phyloP scores from a whole-genome alignment of 1,140 invertebrate genomes.

The Rhagoletis zephyria region DNA sequence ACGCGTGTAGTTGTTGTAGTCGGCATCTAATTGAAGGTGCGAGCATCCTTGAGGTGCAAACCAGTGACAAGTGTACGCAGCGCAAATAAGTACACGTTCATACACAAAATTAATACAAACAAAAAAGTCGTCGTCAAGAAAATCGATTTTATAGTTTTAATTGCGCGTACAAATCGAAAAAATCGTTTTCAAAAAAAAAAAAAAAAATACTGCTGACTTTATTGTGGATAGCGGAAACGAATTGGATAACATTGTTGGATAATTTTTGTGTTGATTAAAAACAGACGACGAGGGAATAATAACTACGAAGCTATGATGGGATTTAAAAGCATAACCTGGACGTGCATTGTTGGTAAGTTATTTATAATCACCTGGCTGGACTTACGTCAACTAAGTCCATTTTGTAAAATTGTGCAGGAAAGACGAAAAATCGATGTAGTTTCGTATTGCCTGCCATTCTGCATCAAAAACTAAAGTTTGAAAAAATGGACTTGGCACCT shows the following conservation, averaged over 20 bases:
- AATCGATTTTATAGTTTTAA: constrained; percentile 29
- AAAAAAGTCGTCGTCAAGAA: neutral
- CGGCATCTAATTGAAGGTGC: constrained; percentile 6
- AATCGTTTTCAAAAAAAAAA: too few relatives aligned
- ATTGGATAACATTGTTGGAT: neutral
- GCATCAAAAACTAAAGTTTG: too few relatives aligned
- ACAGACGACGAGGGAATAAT: too few relatives aligned
- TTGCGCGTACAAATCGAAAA: neutral
- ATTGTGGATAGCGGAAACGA: neutral
- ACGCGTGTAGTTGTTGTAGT: neutral
- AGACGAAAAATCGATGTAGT: too few relatives aligned
- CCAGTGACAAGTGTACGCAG: constrained; percentile 25
- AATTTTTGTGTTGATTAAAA: neutral
- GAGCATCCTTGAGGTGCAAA: constrained; percentile 19
- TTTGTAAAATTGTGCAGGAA: too few relatives aligned
- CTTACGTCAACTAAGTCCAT: neutral
- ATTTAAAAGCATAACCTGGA: neutral
- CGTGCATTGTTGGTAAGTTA: neutral
- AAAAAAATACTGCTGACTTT: neutral
- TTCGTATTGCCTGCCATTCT: too few relatives aligned
- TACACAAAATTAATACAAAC: too few relatives aligned
- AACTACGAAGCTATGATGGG: neutral
- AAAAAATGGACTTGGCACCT: too few relatives aligned
- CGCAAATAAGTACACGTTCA: neutral
- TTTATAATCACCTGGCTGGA: neutral